Base-by-base conservation (phyloP, 2,797 vertebrate genomes). In the Manis pentadactyla region DNA sequence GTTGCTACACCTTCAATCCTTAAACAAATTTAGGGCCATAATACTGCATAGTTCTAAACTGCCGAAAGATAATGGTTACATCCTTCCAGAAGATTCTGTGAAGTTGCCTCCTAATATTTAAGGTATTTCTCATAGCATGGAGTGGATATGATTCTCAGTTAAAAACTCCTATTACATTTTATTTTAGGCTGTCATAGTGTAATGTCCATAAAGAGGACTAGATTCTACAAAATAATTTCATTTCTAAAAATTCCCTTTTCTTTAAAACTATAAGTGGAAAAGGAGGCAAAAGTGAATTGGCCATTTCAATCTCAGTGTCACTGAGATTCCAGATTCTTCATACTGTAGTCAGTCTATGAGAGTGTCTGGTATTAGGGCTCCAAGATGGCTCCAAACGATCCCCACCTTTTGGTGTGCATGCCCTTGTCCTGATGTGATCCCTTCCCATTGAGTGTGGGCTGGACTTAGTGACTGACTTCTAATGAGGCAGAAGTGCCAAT, bases 161-260 rank as follows among this genome's bases (percentile, higher is more conserved):
- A 96, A 95, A 95, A 78, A 81, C 12, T 61, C 2, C 10, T 49
- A n/a, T 73, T 64, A 69, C 29, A 82, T 94, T 71, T 89, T 71
- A 82, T 42, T 86, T 96, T 66, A 51, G 39, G 4, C 74, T 87
- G 15, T 42, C 83, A 91, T 29, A 27, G 4, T 66, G 39, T 71
- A 63, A 88, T 89, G 59, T 69, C 15, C 79, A 46, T 42, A 78
- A 89, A 93, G 39, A 51, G 5, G 66, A 66, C n/a, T 64, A 64
- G 46, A 37, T 21, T 83, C 59, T 87, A 69, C 6, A 42, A 82
- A 78, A 78, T 83, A n/a, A 88, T 78, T 82, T 71, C 34, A 66
- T 55, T 29, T 87, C 75, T 90, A 83, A 95, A 27, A 91, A 87
- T 63, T 64, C 13, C 53, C 34, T 88, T 88, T 90, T 83, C 29